Conservation (phyloP, 2,888 invertebrate genomes). For the Isotomurus palustris region DNA sequence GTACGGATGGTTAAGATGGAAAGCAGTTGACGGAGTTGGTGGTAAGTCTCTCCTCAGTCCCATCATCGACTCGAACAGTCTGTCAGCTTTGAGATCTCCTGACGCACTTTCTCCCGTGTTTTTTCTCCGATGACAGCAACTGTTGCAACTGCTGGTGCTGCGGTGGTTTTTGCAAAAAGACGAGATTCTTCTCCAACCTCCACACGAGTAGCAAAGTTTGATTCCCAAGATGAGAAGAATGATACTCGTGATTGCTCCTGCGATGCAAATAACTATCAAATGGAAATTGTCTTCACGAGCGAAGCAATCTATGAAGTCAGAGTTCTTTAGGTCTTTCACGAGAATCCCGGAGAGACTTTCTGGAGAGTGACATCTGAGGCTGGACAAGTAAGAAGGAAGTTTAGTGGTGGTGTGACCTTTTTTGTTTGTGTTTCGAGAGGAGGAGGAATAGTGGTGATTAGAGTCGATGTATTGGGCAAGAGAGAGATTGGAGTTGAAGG, state of each 20-base stretch:
- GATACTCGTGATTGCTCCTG: slow-evolving; percentile 28
- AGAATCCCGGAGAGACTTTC: slow-evolving; percentile 24
- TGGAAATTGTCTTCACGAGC: slow-evolving; percentile 34
- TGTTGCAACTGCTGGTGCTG: too few species aligned
- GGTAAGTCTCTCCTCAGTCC: slow-evolving; percentile 20
- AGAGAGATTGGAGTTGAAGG: not conserved
- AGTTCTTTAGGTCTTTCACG: slow-evolving; percentile 34
- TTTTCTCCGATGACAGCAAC: slow-evolving; percentile 22
- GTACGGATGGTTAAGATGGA: too few species aligned
- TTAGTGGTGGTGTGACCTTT: not conserved
- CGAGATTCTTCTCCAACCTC: slow-evolving; percentile 9
- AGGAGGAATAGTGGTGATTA: too few species aligned
- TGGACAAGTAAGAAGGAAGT: slow-evolving; percentile 15
- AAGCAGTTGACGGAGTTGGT: slow-evolving; percentile 21
- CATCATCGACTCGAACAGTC: slow-evolving; percentile 36
- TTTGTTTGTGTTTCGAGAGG: not conserved
- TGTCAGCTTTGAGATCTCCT: slow-evolving; percentile 34
- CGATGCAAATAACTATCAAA: slow-evolving; percentile 37
- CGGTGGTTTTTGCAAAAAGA: slow-evolving; percentile 29
- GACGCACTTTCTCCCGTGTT: too few species aligned
- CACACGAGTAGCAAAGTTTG: slow-evolving; percentile 30
- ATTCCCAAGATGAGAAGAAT: slow-evolving; percentile 27
- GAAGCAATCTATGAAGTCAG: slow-evolving; percentile 40
- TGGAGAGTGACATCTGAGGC: slow-evolving; percentile 32
- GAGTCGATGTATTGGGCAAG: not conserved